These are phyloP conservation scores for Nylanderia fulva DNA, from an alignment of 1,140 invertebrate species.

Conservation along the genomic window DNA sequence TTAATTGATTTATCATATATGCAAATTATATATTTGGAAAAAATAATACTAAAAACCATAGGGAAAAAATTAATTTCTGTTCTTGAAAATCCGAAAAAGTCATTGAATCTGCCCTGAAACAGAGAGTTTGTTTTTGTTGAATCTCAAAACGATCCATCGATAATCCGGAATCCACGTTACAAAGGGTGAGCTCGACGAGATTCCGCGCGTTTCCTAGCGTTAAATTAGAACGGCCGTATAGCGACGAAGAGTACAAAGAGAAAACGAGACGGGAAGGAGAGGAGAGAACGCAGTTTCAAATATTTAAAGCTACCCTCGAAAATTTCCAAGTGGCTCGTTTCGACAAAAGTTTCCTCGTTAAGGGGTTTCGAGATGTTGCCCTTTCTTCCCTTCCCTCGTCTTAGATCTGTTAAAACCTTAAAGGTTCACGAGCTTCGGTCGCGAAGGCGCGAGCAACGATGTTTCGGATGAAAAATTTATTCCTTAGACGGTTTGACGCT, in stretches of 20 bases:
- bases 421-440: conserved; percentile 41
- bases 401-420: conserved; percentile 52
- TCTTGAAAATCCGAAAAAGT: too few species aligned
- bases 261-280: conserved; percentile 1
- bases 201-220: conserved; percentile 75
- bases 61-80: too few species aligned
- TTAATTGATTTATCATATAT: too few species aligned
- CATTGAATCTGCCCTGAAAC: too few species aligned
- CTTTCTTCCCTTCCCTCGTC: conserved; percentile 7
- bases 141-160: conserved; percentile 64
- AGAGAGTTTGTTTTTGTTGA: conserved; percentile 74
- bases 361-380: conserved; percentile 52
- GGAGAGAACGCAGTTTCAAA: conserved; percentile 64
- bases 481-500: neutral
- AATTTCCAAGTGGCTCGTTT: conserved; percentile 76
- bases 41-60: too few species aligned
- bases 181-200: conserved; percentile 22
- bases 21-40: too few species aligned
- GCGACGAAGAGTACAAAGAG: conserved; percentile 50
- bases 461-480: conserved; percentile 65
- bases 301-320: conserved; percentile 77
- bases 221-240: conserved; percentile 78
- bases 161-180: conserved; percentile 30
- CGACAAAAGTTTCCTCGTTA: conserved; percentile 75
- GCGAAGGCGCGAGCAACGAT: conserved; percentile 26